Base-by-base conservation (phyloP, 2,797 vertebrate genomes). In the Anas flavirostris region DNA sequence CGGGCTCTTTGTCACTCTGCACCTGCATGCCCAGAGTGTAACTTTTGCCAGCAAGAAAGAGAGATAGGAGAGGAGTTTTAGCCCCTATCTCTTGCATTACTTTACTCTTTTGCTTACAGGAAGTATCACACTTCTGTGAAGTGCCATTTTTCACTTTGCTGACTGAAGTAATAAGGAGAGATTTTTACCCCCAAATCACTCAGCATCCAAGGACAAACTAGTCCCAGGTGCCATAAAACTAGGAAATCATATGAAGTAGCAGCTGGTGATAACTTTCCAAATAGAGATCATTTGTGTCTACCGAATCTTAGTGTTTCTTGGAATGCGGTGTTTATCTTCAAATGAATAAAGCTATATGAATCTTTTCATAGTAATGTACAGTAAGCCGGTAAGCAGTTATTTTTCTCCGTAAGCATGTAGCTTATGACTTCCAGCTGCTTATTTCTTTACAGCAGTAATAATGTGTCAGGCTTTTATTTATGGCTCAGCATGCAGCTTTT, bases 391-490 rank as follows among this genome's bases (percentile, higher is more conserved):
- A 90, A 58, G 60, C 14, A 72, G 58, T 55, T 88, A 50, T 93
- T 96, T 96, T 94, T 88, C 50, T 82, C 33, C 52, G 75, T 50
- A 94, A 94, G 17, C 75, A 92, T 86, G 93, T 93, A 84, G 60
- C 37, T 90, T 95, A 67, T 80, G 53, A 86, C 60, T 94, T 95
- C 82, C 87, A 96, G 72, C 55, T 94, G 77, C 73, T 86, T 93
- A 83, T 86, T 97, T 96, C 67, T 93, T 86, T 81, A 46, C 41
- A 91, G 63, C 28, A 95, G 52, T 87, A 91, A 67, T 63, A 94
- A 88, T 70, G 58, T 88, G 33, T 79, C 86, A 96, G 17, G 23
- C 44, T 82, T 82, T 94, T 88, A 93, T 96, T 96, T 86, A 39
- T 86, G 60, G 60, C 44, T 88, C 50, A 91, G 74, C 79, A 91